Base-by-base conservation (phyloP, 2,797 vertebrate genomes). In the Cetoscarus ocellatus region DNA sequence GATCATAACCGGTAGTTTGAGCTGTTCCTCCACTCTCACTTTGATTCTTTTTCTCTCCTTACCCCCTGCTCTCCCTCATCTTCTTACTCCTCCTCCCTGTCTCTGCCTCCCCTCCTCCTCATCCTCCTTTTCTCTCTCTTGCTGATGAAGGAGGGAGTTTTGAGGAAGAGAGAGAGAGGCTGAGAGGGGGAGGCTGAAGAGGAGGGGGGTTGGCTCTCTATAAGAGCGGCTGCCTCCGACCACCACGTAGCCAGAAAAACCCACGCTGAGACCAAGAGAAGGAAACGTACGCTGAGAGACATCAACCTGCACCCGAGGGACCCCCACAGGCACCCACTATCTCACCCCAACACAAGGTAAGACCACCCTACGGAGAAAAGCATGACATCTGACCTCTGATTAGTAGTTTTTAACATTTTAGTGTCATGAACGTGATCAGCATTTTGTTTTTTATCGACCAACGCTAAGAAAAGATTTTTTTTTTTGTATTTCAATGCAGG, bases 121-220 rank as follows among this genome's bases (percentile, higher is more conserved):
- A 9, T 40, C 63, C 66, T 17, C 19, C 19, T 27, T 34, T 47
- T 34, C 42, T 72, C 50, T 73, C 56, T 51, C 61, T 50, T 2
- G 27, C 43, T 51, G 50, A 69, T 84, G 84, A 84, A 85, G 62
- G 61, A 68, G 67, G 66, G 85, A 89, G 62, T 90, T 92, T 82
- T 81, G 64, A 84, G 60, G 78, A 77, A 70, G 70, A 70, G 66
- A 43, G 38, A 38, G 52, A 53, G 68, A 58, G 64, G 43, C 51
- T 38, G 38, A 58, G 86, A 82, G 70, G 79, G 71, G 77, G 85
- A 56, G 73, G 82, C 61, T 63, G 83, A 77, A 74, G 78, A 75
- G 74, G 82, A 82, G 82, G 87, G 52, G 93, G 93, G 92, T 91
- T 86, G 86, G 87, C 84, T 86, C 80, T 62, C 86, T 95, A 95